Evolutionary conservation across 2,888 invertebrate genomes (phyloP), one percentile per base, ranked within the genome.

Genomic region (Mythimna impura): DNA sequence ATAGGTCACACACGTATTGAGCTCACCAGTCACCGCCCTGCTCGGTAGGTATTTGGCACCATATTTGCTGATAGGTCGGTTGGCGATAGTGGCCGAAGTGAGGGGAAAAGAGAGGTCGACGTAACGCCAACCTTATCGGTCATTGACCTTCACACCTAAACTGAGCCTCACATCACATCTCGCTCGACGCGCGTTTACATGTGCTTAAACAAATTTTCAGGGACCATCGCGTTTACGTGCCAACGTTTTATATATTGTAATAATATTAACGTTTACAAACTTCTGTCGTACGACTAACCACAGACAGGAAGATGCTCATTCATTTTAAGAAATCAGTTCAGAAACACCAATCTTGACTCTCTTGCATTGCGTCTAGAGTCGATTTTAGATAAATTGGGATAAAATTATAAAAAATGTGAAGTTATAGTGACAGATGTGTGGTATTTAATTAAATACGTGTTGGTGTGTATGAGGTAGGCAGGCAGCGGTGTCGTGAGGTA

Each of bases 71-170:
- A 91, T 92, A 91, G 91, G 89, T 90, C 86, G 88, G 86, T 82
- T 86, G 86, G 88, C 90, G 91, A 92, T 92, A 91, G 85, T 81
- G 80, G 66, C 83, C 86, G 90, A 89, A 87, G 89, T 87, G 89
- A 88, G 90, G 91, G 90, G 89, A 78, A 89, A 89, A 85, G 87
- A 89, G 93, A 92, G 93, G 91, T 93, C 90, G 93, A 89, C 90
- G 90, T 91, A 91, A 91, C 93, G 91, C 92, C 89, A 93, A 92
- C 93, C 94, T 96, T 96, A 96, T 96, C 96, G 95, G 95, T 94
- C 95, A 95, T 93, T 93, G 94, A 95, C 95, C 96, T 95, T 95
- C 93, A 91, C 94, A 95, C 95, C 95, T 96, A 94, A 93, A 94
- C 92, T 84, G 95, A 94, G 95, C 95, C 95, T 93, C 95, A 90